Conservation (phyloP, 2,888 invertebrate genomes). For the Aleiodes testaceus region DNA sequence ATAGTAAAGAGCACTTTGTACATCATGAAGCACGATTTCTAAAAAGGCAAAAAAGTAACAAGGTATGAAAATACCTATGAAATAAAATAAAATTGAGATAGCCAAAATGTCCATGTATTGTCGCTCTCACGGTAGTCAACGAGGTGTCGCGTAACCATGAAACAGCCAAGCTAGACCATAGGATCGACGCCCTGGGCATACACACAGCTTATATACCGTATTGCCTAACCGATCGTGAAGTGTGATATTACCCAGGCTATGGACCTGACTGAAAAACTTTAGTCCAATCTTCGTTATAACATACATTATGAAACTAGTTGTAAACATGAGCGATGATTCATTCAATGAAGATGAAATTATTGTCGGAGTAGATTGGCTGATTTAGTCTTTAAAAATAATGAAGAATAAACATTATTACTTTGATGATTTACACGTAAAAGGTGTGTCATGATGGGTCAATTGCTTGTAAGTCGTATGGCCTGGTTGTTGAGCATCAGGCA, state of each 20-base stretch:
- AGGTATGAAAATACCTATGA: not conserved
- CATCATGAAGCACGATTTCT: not conserved
- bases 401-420: conserved; percentile 41
- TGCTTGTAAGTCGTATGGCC: conserved; percentile 46
- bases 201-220: conserved; percentile 52
- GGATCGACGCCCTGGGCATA: conserved; percentile 40
- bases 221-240: conserved; percentile 62
- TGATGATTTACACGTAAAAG: conserved; percentile 38
- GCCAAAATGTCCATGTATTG: conserved; percentile 46
- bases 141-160: conserved; percentile 51
- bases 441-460: conserved; percentile 46
- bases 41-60: not conserved
- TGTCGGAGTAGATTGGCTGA: not conserved
- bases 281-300: conserved; percentile 41
- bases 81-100: not conserved
- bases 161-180: conserved; percentile 46
- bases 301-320: conserved; percentile 4
- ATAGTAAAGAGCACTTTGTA: not conserved
- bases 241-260: conserved; percentile 57
- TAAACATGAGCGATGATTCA: conserved; percentile 3
- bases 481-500: conserved; percentile 40
- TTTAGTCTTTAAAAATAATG: conserved; percentile 4
- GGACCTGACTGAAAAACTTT: conserved; percentile 53
- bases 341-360: not conserved
- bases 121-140: conserved; percentile 51